Evolutionary conservation across 2,888 invertebrate species (phyloP), one percentile per base, ranked within the genome.

Genomic region (Hetaerina titia): DNA sequence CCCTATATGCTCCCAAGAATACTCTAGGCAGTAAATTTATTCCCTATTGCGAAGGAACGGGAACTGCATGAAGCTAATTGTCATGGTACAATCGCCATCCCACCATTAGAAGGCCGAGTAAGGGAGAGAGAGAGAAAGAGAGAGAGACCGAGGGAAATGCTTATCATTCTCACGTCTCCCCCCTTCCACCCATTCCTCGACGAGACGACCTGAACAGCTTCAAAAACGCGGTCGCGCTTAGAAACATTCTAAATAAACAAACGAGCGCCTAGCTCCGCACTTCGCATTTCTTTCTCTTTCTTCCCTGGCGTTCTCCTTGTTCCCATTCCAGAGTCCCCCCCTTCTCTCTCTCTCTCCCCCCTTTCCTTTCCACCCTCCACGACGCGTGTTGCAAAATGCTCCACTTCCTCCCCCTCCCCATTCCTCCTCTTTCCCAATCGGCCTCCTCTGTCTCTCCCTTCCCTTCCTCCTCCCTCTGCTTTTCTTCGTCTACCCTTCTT

Each of bases 271-370:
- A 64, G 17, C 90, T 11, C 69, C 69, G 69, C 69, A 45, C 45
- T 19, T 63, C 17, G 64, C 90, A 64, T 45, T 92, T 92, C 92
- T 92, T 92, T 92, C 92, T 69, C 69, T 92, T 92, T 56, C 69
- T 92, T 92, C 92, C 92, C 69, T 69, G 92, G 69, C 69, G 92
- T 92, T 92, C 92, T 92, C 92, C 92, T 92, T 92, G 92, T 45
- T 92, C 92, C 92, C 64, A 92, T 92, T 92, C 92, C 90, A 19
- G 45, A 17, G 56, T 22, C 89, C 90, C 15, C 69, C 2, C 6
- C 64, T n/a, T 19, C 45, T 13, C 15, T 64, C 2, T 45, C 45
- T 31, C 25, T 19, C 22, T 45, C 69, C 57, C 15, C 22, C 19
- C 15, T 92, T 13, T 22, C 74, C 64, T 15, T 13, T 90, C 15